Conservation (phyloP, 2,797 vertebrate species). For the Clarias fuscus region DNA sequence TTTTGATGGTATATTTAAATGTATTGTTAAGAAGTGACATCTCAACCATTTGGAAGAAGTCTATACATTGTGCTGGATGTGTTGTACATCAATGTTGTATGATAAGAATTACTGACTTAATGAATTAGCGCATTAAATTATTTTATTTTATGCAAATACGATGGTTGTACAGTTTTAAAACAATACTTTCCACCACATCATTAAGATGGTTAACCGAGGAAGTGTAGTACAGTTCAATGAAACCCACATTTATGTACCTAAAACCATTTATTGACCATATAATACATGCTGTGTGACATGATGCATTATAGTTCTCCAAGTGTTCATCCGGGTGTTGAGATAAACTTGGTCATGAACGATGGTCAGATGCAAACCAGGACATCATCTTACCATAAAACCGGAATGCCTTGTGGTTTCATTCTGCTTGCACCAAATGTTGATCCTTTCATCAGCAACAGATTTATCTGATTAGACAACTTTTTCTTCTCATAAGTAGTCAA, state of each 20-base stretch:
- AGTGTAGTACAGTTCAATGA: not conserved
- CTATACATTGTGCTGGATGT: not conserved
- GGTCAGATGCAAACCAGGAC: not conserved
- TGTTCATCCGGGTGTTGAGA: not conserved
- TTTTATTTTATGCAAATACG: not conserved
- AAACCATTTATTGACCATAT: not conserved
- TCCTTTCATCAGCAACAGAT: not conserved
- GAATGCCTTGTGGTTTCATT: not conserved
- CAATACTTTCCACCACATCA: not conserved
- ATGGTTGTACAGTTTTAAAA: not conserved
- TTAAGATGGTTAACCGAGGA: not conserved
- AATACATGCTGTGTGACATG: not conserved
- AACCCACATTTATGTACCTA: not conserved
- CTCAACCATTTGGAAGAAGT: no score
- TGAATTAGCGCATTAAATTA: not conserved
- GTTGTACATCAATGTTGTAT: not conserved
- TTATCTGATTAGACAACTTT: not conserved
- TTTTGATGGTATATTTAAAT: no score
- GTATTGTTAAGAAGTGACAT: no score
- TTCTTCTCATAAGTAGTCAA: not conserved
- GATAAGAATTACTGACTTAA: not conserved
- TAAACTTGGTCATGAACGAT: not conserved
- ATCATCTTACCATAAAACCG: not conserved
- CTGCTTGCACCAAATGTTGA: not conserved
- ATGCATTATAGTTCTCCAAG: not conserved